Evolutionary conservation across 2,888 invertebrate genomes (phyloP).

Genomic region (Andrena chrysosceles): DNA sequence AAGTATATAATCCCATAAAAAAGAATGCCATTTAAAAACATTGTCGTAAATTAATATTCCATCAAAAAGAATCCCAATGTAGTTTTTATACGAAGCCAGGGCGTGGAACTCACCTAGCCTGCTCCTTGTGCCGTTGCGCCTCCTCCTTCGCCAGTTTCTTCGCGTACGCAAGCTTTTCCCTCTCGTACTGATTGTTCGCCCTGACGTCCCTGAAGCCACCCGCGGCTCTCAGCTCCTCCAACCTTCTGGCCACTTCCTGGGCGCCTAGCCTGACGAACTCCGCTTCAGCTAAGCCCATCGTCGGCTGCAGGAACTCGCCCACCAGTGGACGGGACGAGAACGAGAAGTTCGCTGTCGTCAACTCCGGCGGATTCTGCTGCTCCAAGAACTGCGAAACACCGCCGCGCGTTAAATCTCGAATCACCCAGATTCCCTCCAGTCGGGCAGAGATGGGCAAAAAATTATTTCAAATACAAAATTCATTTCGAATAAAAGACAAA

Average conservation of each 20-base stretch:
- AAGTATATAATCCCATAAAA: too few species aligned
- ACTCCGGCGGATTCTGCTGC: conserved; percentile 85
- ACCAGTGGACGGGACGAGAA: conserved; percentile 95
- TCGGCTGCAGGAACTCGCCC: conserved; percentile 95
- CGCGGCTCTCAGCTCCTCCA: conserved; percentile 88
- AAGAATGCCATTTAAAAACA: too few species aligned
- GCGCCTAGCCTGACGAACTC: conserved; percentile 93
- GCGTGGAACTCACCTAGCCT: conserved; percentile 81
- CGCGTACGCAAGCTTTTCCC: conserved; percentile 87
- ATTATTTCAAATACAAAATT: too few species aligned
- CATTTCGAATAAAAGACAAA: too few species aligned
- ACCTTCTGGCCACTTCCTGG: conserved; percentile 92
- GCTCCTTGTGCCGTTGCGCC: conserved; percentile 86
- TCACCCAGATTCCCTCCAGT: background rate
- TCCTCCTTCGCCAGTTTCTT: conserved; percentile 91
- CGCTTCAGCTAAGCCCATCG: conserved; percentile 86
- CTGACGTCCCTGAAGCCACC: conserved; percentile 87
- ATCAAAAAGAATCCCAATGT: too few species aligned
- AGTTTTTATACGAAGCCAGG: too few species aligned
- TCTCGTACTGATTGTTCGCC: conserved; percentile 82
- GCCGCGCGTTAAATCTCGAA: background rate
- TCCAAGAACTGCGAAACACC: conserved; percentile 79
- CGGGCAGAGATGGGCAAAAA: too few species aligned
- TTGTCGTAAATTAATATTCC: too few species aligned
- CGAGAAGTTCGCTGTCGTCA: conserved; percentile 95